Conservation (phyloP, 1,140 invertebrate genomes). For the Drosophila ananassae region DNA sequence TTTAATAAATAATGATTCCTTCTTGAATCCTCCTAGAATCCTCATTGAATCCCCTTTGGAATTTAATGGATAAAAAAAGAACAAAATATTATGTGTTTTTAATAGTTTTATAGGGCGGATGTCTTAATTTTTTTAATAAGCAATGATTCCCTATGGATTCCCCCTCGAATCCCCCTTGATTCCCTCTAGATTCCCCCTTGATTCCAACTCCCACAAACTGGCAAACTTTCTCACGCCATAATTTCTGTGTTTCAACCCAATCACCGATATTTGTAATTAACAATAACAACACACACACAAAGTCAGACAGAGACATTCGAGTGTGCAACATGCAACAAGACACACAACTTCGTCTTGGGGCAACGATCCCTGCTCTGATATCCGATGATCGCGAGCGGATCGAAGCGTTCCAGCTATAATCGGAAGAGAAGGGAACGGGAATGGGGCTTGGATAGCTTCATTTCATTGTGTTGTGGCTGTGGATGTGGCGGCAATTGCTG, state of each 20-base stretch:
- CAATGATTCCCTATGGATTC: no score
- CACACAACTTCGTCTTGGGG: slow-evolving; percentile 41
- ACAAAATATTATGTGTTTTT: neutral
- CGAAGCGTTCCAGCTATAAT: slow-evolving; percentile 19
- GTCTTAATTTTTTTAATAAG: neutral
- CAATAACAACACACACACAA: slow-evolving; percentile 27
- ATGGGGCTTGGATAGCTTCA: slow-evolving; percentile 51
- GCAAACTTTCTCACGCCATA: slow-evolving; percentile 72
- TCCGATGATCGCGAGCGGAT: slow-evolving; percentile 42
- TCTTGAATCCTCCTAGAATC: no score
- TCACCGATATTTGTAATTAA: slow-evolving; percentile 80
- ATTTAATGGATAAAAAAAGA: neutral
- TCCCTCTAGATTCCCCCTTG: neutral
- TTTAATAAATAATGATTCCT: no score
- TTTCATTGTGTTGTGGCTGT: slow-evolving; percentile 41
- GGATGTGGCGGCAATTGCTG: slow-evolving; percentile 47
- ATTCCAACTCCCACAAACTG: slow-evolving; percentile 24
- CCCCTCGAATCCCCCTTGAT: no score
- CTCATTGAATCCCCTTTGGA: no score
- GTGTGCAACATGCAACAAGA: slow-evolving; percentile 21
- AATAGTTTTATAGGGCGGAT: neutral
- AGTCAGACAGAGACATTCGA: neutral
- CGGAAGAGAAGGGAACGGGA: neutral
- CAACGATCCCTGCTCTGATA: slow-evolving; percentile 62
- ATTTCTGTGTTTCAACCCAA: slow-evolving; percentile 65